Base-by-base conservation (phyloP, 53 echinoderm and acorn worm genomes). In the Luidia sarsii region DNA sequence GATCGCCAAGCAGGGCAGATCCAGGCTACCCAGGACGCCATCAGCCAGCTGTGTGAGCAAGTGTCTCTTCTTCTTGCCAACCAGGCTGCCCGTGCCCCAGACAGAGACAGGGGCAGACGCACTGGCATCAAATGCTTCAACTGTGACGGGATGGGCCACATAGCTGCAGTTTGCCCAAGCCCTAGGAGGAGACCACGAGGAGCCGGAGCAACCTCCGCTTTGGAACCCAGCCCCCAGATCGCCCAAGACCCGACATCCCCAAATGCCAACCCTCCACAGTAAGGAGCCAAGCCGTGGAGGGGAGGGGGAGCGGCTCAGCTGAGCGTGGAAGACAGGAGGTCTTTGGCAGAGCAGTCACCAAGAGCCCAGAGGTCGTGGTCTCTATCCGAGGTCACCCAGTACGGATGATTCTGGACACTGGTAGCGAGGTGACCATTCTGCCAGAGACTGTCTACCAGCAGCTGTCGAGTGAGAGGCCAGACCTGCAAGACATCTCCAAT, bases 281-380 rank as follows among this genome's bases (percentile, higher is more conserved):
- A 36, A 55, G 33, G 72, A 71, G 72, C 72, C 72, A 53, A 25
- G 49, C 38, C 52, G 54, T 71, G 54, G 72, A 55, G 55, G 72
- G 33, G 3, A 0, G 37, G 52, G 9, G 10, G 7, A 27, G 18
- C 7, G 72, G 72, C 72, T 71, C 72, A 33, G 1, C 14, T 11
- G 32, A 36, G 33, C 36, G 32, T 10, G 14, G 52, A 33, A n/a
- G 4, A 7, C 22, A 51, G 11, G 72, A 51, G 52, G 10, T 71
- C 0, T 53, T 71, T 6, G 29, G n/a, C 18, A 71, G 34, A n/a
- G 71, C 71, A 50, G 71, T 71, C 31, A 52, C 51, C 18, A 50
- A 21, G 38, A 53, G 72, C 38, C 72, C 72, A 4, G 72, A 71
- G 24, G 72, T 55, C 4, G 14, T 34, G 18, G 24, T 53, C 31